Evolutionary conservation across 2,888 invertebrate species (phyloP), one percentile per base, ranked within the genome.

Genomic region (Ligdia adustata): DNA sequence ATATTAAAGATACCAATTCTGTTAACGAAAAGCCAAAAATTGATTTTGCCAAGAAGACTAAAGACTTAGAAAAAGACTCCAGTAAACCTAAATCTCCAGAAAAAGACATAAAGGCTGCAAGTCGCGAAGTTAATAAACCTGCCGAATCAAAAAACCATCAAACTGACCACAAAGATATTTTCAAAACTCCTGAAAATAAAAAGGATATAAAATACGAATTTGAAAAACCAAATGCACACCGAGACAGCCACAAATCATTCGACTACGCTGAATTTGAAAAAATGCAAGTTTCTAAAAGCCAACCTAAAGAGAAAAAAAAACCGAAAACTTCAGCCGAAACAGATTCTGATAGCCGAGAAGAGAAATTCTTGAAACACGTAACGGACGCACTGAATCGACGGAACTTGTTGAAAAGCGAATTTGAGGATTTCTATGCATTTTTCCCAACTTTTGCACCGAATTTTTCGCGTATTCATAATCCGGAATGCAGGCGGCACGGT

Each of bases 371-470:
- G 50, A 82, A 82, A 60, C 80, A 80, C 43, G 68, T 81, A 62
- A 83, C 76, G 33, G 85, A 87, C 24, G 83, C 84, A 55, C 72
- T 88, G 46, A 68, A 79, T 12, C 72, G 86, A 60, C 80, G 82
- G 40, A 88, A 86, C 65, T 79, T 91, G 55, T 75, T 87, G 12
- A 82, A 90, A 70, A 90, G 91, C 72, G 90, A 90, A 79, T 92
- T 93, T 69, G 92, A 92, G 69, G 91, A 92, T 63, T 85, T 93
- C 58, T 92, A 94, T 71, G 91, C 93, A 62, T 91, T 91, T 69
- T 85, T 94, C 56, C 94, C 94, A 47, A 93, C 93, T 34, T 94
- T 94, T 77, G 92, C 93, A 55, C 92, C 93, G 51, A 93, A 93
- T 82, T 93, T 93, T 72, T 91, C 93, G 46, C 91, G 91, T 57